Conservation (phyloP, 2,888 invertebrate species). For the Caenorhabditis sp. region DNA sequence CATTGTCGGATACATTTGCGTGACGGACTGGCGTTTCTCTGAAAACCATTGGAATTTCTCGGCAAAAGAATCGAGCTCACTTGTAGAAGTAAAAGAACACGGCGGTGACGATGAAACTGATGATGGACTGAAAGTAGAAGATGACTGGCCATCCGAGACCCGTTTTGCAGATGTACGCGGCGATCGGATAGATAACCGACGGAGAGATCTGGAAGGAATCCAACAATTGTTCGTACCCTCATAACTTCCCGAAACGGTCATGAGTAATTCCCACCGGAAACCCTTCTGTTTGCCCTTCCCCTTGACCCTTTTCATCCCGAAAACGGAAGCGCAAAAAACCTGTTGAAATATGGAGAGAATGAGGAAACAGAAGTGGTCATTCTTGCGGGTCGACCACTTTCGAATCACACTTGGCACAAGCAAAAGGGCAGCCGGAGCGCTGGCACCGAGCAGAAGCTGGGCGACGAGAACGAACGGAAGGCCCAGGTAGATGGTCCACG, state of each 20-base stretch:
- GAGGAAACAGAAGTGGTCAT: conserved; percentile 48
- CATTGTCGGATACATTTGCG: conserved; percentile 48
- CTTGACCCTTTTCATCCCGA: too few relatives aligned
- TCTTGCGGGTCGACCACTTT: conserved; percentile 57
- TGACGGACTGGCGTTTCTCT: conserved; percentile 53
- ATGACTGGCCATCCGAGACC: conserved; percentile 44
- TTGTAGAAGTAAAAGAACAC: conserved; percentile 53
- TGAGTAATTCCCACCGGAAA: too few relatives aligned
- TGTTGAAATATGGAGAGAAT: conserved; percentile 45
- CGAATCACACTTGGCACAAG: conserved; percentile 56
- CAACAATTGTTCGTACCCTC: background rate
- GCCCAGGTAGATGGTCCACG: conserved; percentile 42
- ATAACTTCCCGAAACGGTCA: conserved; percentile 2
- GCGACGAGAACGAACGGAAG: conserved; percentile 13
- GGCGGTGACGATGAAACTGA: conserved; percentile 27
- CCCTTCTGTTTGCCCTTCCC: background rate
- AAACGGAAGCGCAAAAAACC: too few relatives aligned
- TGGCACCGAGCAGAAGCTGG: conserved; percentile 46
- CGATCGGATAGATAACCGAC: conserved; percentile 14
- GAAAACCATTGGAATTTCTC: too few relatives aligned
- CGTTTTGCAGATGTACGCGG: conserved; percentile 12
- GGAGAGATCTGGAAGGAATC: conserved; percentile 27
- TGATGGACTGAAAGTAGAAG: conserved; percentile 50
- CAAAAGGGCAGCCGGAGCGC: conserved; percentile 37
- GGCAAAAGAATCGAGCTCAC: conserved; percentile 15